phyloP scores from a whole-genome alignment of 2,888 invertebrate species.

The Philopedon plagiatum region DNA sequence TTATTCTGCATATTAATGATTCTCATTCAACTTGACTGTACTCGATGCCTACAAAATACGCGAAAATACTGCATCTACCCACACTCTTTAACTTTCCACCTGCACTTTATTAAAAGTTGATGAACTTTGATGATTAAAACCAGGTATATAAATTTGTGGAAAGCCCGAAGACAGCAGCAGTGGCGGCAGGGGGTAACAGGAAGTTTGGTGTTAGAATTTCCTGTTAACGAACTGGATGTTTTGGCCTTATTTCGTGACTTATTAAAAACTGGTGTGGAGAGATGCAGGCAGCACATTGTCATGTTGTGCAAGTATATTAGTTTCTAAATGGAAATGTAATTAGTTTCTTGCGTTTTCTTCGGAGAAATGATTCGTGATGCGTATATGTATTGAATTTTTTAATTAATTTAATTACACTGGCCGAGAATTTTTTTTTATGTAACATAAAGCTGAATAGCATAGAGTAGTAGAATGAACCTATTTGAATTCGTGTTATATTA shows the following conservation, averaged over 20 bases:
- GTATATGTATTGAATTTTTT: too few relatives aligned
- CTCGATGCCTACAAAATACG: slow-evolving; percentile 1
- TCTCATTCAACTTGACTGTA: not conserved
- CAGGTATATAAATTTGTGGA: slow-evolving; percentile 35
- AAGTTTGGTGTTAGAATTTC: slow-evolving; percentile 4
- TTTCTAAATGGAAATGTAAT: too few relatives aligned
- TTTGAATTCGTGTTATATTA: too few relatives aligned
- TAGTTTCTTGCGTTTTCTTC: too few relatives aligned
- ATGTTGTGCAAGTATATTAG: too few relatives aligned
- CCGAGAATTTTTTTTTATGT: too few relatives aligned
- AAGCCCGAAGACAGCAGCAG: not conserved
- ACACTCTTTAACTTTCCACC: not conserved
- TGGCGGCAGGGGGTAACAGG: not conserved
- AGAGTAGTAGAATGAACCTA: too few relatives aligned
- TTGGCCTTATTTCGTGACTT: not conserved
- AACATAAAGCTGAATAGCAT: too few relatives aligned
- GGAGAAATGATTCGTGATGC: too few relatives aligned
- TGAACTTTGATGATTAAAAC: slow-evolving; percentile 45
- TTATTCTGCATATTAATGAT: slow-evolving; percentile 5
- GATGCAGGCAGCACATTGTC: not conserved
- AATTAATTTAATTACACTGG: too few relatives aligned
- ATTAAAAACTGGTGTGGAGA: not conserved
- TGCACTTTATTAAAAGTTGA: slow-evolving; percentile 43
- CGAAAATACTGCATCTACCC: slow-evolving; percentile 11
- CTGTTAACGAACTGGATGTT: slow-evolving; percentile 11